These are phyloP conservation scores for Stenodera caucasica DNA, from an alignment of 2,888 invertebrate species.

Conservation along the genomic window DNA sequence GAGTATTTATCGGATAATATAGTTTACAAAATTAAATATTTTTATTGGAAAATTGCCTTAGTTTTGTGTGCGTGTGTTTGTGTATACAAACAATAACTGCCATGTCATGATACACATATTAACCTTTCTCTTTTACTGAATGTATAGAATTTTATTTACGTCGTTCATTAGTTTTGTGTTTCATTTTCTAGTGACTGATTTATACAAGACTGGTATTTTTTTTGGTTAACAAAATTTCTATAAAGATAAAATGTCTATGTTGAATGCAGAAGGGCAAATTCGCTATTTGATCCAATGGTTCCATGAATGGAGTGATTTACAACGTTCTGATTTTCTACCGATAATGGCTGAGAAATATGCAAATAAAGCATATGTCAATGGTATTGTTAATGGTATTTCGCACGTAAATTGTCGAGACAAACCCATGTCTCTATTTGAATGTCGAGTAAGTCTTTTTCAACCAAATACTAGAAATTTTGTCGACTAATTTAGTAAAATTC, in stretches of 20 bases:
- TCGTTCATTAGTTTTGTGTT: slow-evolving; percentile 28
- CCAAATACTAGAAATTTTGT: slow-evolving; percentile 9
- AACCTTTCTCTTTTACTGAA: slow-evolving; percentile 43
- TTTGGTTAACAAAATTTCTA: slow-evolving; percentile 12
- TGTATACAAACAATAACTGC: slow-evolving; percentile 36
- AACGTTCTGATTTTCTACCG: slow-evolving; percentile 80
- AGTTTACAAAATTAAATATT: neutral
- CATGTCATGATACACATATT: slow-evolving; percentile 37
- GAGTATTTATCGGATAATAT: slow-evolving; percentile 10
- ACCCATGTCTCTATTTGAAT: slow-evolving; percentile 81
- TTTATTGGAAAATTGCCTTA: neutral
- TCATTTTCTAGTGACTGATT: slow-evolving; percentile 39
- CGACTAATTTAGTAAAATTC: slow-evolving; percentile 23
- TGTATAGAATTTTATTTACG: slow-evolving; percentile 14
- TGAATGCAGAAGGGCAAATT: slow-evolving; percentile 72
- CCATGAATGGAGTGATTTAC: slow-evolving; percentile 85
- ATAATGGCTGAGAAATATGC: slow-evolving; percentile 70
- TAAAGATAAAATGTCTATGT: slow-evolving; percentile 39
- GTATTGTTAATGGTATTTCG: slow-evolving; percentile 69
- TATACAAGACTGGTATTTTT: slow-evolving; percentile 31
- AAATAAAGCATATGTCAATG: slow-evolving; percentile 69
- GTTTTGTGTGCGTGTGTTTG: slow-evolving; percentile 6
- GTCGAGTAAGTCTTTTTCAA: slow-evolving; percentile 63
- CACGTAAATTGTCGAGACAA: slow-evolving; percentile 71
- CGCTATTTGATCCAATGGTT: slow-evolving; percentile 86